phyloP scores from a whole-genome alignment of 2,797 vertebrate genomes.

The Synanceia verrucosa region DNA sequence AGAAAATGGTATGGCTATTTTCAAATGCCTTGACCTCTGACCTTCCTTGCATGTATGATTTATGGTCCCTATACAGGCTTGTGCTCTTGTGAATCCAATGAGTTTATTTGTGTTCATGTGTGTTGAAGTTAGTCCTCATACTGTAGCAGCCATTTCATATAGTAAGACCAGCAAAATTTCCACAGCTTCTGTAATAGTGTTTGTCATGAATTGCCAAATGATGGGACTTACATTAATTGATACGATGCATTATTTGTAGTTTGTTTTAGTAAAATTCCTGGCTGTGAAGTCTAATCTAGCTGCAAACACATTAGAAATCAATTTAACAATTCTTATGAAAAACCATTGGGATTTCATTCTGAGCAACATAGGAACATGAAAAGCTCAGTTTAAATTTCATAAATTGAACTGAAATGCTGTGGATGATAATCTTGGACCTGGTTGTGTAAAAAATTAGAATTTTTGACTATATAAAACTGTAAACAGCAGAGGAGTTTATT shows the following conservation, averaged over 20 bases:
- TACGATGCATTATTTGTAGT: not conserved
- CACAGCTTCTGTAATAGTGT: not conserved
- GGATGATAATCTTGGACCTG: not conserved
- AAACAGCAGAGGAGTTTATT: constrained; percentile 23
- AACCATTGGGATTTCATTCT: not conserved
- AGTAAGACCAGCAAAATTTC: constrained; percentile 18
- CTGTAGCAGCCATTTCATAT: too few species aligned
- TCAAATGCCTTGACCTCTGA: not conserved
- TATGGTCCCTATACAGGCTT: not conserved
- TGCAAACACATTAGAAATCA: constrained; percentile 3
- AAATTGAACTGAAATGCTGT: not conserved
- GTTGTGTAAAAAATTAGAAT: not conserved
- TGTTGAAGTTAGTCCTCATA: too few species aligned
- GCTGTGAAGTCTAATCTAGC: not conserved
- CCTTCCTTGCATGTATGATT: too few species aligned
- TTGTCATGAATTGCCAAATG: not conserved
- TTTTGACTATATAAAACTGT: constrained; percentile 16
- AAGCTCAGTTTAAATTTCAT: not conserved
- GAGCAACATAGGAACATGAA: not conserved
- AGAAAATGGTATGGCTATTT: not conserved
- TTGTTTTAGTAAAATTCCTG: not conserved
- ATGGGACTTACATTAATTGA: not conserved
- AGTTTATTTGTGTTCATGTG: too few species aligned
- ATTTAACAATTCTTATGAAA: not conserved
- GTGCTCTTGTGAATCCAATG: too few species aligned